These are phyloP conservation scores for Scaptomyza caliginosa DNA, from an alignment of 2,888 invertebrate species.

Conservation along the genomic window DNA sequence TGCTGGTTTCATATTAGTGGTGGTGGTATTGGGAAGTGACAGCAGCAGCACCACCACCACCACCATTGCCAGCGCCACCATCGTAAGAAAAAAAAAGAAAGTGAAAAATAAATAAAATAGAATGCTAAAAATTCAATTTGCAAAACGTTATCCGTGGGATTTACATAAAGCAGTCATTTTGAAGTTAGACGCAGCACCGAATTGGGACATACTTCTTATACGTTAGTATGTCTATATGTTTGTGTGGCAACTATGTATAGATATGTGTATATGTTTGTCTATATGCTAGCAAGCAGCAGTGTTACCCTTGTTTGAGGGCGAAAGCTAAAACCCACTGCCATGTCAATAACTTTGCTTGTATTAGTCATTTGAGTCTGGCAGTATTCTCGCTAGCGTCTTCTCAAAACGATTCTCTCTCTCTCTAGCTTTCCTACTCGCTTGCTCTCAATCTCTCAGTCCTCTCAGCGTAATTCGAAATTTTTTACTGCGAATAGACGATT, in stretches of 20 bases:
- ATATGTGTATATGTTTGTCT: background rate
- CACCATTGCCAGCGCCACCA: background rate
- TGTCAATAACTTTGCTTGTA: conserved; percentile 79
- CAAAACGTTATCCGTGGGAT: conserved; percentile 82
- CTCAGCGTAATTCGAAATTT: conserved; percentile 77
- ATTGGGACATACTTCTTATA: conserved; percentile 57
- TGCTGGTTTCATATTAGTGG: conserved; percentile 35
- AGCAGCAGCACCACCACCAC: conserved; percentile 12
- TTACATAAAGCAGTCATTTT: conserved; percentile 83
- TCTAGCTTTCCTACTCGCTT: too few species aligned
- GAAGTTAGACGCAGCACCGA: conserved; percentile 80
- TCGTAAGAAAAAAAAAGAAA: conserved; percentile 50
- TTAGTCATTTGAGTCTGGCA: conserved; percentile 75
- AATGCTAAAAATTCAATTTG: conserved; percentile 82
- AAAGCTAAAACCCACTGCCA: conserved; percentile 73
- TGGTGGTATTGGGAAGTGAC: conserved; percentile 2
- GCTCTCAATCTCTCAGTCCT: background rate
- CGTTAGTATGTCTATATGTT: conserved; percentile 15
- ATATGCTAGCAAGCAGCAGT: conserved; percentile 22
- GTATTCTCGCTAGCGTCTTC: conserved; percentile 20
- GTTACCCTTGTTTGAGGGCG: conserved; percentile 65
- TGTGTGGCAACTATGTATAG: conserved; percentile 1
- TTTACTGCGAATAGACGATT: conserved; percentile 77
- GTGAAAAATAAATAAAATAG: conserved; percentile 80
- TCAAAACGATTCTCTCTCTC: background rate